Base-by-base conservation (phyloP, 2,797 vertebrate genomes). In the Anas capensis region DNA sequence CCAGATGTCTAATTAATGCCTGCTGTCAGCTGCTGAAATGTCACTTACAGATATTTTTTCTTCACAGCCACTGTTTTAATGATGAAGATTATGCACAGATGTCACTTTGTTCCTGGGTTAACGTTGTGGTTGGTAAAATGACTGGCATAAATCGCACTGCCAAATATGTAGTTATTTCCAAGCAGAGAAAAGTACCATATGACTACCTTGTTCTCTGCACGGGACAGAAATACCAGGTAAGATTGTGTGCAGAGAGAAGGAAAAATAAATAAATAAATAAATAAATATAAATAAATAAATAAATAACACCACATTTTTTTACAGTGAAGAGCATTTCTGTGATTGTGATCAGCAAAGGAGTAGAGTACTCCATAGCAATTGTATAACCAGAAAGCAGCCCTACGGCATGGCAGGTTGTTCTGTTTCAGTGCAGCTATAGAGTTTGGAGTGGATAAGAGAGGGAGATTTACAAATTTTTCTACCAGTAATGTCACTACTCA, bases 221-320 rank as follows among this genome's bases (percentile, higher is more conserved):
- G 0, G 99, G 99, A 18, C 98, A 98, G 96, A 99, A 98, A 95
- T 99, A 99, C 97, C 99, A 98, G 98, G 99, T 99, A 86, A 98
- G 97, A 38, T 4, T 18, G 18, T 17, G 23, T 13, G 75, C 18
- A 11, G 8, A 11, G 24, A 31, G n/a, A 18, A 12, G 5, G 69
- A 36, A 11, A 14, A 6, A 73, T n/a, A 11, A 14, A 29, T 6
- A 42, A 42, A 40, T 6, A 40, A 20, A 14, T 2, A 16, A 15
- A 33, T 11, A 16, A 44, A 36, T 36, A 8, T 4, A 34, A 11
- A 14, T 20, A 17, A 13, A 6, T 11, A 73, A 33, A 10, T 12
- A 29, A 20, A 14, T 8, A 16, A 6, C 12, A 17, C 7, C 11
- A 23, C 23, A 11, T 58, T 33, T 33, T 34, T 48, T 29, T 34